These are phyloP conservation scores for Heteronetta atricapilla DNA, from an alignment of 2,113 vertebrate species.

Conservation along the genomic window DNA sequence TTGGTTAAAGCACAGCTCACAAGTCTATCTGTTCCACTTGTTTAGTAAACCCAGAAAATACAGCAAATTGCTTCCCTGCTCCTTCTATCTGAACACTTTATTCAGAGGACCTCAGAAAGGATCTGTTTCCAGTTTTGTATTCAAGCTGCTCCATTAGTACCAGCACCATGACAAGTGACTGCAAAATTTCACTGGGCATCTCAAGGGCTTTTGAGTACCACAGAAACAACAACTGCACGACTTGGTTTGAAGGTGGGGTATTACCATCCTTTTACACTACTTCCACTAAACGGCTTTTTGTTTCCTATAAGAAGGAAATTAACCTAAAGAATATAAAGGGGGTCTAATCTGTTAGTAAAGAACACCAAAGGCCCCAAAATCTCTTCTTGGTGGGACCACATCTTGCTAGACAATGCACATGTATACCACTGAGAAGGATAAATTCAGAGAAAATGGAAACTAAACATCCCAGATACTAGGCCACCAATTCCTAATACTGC, in stretches of 20 bases:
- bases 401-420: rapidly evolving
- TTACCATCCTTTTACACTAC: not conserved
- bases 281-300: not conserved
- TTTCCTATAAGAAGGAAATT: not conserved
- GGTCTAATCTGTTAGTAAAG: not conserved
- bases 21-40: constrained; percentile 36
- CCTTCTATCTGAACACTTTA: not conserved
- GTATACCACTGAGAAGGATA: not conserved
- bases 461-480: not conserved
- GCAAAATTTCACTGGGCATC: not conserved
- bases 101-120: not conserved
- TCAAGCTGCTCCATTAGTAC: not conserved
- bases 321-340: not conserved
- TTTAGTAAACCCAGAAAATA: not conserved
- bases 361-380: not conserved
- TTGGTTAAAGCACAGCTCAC: constrained; percentile 11
- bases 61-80: not conserved
- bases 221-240: not conserved
- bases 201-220: not conserved
- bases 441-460: not conserved
- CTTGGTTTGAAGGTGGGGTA: not conserved
- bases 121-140: not conserved
- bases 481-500: not conserved
- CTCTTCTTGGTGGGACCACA: rapidly evolving
- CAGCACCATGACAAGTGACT: not conserved